These are phyloP conservation scores for Ancistrus triradiatus DNA, from an alignment of 2,113 vertebrate genomes.

Conservation along the genomic window DNA sequence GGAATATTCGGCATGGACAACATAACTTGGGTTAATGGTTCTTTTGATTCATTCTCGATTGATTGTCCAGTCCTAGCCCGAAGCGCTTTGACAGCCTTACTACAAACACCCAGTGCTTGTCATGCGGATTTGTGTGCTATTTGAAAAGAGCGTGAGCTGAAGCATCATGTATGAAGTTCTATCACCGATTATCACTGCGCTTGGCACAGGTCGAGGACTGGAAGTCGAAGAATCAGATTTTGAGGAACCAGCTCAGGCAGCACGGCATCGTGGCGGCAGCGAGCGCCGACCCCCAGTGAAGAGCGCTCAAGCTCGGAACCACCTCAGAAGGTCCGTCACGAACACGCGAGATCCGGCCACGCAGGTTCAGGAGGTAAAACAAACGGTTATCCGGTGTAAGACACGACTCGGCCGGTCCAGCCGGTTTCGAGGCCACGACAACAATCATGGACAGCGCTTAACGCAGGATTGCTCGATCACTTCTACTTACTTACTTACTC, in stretches of 20 bases:
- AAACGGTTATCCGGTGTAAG: neutral
- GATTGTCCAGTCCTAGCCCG: too few relatives aligned
- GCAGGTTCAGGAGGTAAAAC: conserved; percentile 4
- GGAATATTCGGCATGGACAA: too few relatives aligned
- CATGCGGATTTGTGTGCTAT: too few relatives aligned
- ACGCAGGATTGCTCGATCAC: conserved; percentile 11
- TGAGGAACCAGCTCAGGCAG: conserved; percentile 83
- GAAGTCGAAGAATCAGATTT: conserved; percentile 86
- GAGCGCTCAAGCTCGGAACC: neutral
- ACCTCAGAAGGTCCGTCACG: neutral
- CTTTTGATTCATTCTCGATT: too few relatives aligned
- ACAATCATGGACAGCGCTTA: conserved; percentile 16
- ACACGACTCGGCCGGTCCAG: neutral
- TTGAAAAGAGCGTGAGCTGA: too few relatives aligned
- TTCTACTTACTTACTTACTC: neutral
- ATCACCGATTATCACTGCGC: too few relatives aligned
- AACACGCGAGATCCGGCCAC: neutral
- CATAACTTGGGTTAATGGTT: too few relatives aligned
- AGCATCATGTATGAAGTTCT: too few relatives aligned
- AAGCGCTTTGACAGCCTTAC: too few relatives aligned
- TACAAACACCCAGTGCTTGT: too few relatives aligned
- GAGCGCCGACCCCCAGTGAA: conserved; percentile 78
- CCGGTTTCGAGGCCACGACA: neutral
- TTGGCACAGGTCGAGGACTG: conserved; percentile 79
- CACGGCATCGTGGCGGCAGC: conserved; percentile 82